Conservation (phyloP, 64 coral and sea anemone species). For the Porites australiensis region DNA sequence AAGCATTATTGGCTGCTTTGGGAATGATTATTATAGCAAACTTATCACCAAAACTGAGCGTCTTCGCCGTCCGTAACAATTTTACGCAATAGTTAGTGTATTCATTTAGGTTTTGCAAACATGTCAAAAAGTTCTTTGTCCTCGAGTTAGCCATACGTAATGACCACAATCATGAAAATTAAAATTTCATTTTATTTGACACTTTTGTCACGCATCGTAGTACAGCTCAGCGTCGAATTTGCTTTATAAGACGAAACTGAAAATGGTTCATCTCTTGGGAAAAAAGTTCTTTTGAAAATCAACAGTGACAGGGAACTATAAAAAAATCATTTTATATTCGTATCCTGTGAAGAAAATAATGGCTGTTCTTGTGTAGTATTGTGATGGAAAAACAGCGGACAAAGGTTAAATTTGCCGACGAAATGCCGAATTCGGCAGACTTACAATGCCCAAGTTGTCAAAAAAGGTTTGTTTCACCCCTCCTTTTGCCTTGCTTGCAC, state of each 20-base stretch:
- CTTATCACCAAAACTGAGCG: too few species aligned
- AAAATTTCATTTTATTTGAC: slow-evolving; percentile 16
- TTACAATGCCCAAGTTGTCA: slow-evolving; percentile 68
- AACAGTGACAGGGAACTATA: not conserved
- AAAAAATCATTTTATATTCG: not conserved
- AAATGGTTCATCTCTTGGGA: not conserved
- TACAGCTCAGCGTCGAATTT: slow-evolving; percentile 16
- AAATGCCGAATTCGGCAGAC: slow-evolving; percentile 8
- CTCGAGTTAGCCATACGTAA: not conserved
- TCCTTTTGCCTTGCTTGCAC: slow-evolving; percentile 76
- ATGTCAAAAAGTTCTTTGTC: slow-evolving; percentile 1
- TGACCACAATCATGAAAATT: not conserved
- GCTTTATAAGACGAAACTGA: not conserved
- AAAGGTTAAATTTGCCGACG: slow-evolving; percentile 71
- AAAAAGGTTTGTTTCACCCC: slow-evolving; percentile 61
- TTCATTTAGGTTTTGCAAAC: not conserved
- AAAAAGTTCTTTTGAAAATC: not conserved
- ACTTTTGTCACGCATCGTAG: slow-evolving; percentile 26
- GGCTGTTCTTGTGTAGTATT: too few species aligned
- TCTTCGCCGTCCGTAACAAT: not conserved
- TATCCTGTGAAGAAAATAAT: not conserved
- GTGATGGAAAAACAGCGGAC: slow-evolving; percentile 54
- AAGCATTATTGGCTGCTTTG: too few species aligned
- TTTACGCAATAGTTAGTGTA: slow-evolving; percentile 1
- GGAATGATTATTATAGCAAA: too few species aligned